Evolutionary conservation across 2,888 invertebrate genomes (phyloP), one percentile per base, ranked within the genome.

Genomic region (Xanthorhoe spadicearia): DNA sequence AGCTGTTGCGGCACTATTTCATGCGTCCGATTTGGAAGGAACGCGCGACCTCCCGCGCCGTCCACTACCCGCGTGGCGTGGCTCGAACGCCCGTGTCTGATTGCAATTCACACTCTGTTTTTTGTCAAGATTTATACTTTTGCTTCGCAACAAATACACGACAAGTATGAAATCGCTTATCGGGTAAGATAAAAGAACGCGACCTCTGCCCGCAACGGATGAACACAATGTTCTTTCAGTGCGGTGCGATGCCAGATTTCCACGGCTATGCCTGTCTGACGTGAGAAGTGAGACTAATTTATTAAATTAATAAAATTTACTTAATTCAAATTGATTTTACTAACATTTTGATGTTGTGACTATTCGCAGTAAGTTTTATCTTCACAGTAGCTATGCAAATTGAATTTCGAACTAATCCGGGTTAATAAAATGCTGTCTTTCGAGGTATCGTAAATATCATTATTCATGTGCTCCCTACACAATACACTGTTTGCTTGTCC

Each of bases 401-500:
- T 85, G 81, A 83, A 83, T 86, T 84, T 76, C 55, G 64, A 69
- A 70, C 58, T 89, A 89, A 90, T 89, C 88, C 84, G 76, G 77
- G 81, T 78, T n/a, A n/a, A 78, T 77, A 78, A 78, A 78, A 77
- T 84, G 89, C 87, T 86, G 74, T 81, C 86, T 73, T 81, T 83
- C 84, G 83, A 79, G 73, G 75, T 73, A 76, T 75, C 78, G 79
- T 70, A 82, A 77, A 83, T 83, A 84, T 87, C 84, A 87, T 87
- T 91, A 92, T 92, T 90, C 91, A 92, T 90, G 84, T 79, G 82
- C 77, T 77, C 76, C 74, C 78, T 74, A 77, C 77, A 89, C 90
- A 92, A 90, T 88, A 78, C 81, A 71, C 77, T 92, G 90, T 92
- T 92, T 91, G 87, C 88, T 90, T 89, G 90, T 91, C 87, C 84